Base-by-base conservation (phyloP, 2,797 vertebrate genomes). In the Diplodus sargus region DNA sequence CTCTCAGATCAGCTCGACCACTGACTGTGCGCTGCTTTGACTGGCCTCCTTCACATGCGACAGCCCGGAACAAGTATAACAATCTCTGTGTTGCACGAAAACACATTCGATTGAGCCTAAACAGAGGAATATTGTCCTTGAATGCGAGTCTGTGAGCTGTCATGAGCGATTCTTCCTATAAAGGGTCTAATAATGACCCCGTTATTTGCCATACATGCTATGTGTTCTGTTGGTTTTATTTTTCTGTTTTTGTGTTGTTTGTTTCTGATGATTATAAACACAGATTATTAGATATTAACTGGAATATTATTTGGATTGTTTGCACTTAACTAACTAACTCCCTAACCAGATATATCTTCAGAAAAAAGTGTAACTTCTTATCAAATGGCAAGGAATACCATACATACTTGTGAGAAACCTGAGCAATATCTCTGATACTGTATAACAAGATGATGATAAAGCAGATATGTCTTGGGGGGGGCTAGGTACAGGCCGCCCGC, bases 1-100 rank as follows among this genome's bases (percentile, higher is more conserved):
- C 80, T 88, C 89, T 89, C 88, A 90, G 85, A 92, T 93, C 91
- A 85, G 82, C 84, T 78, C 74, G 22, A 67, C 82, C 87, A 57
- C 86, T 65, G 82, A 72, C 84, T 89, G 91, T 75, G 83, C 67
- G 20, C 76, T 64, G 84, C 87, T 90, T 75, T 82, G 83, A 89
- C 86, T 87, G 87, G 89, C 86, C 86, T 85, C 80, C 81, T 87
- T 91, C 84, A 86, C 61, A 87, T 78, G 81, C 83, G 88, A 88
- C 82, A 84, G 85, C 54, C 69, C 65, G 58, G 85, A 84, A 91
- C 81, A 87, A 87, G 85, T 62, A 86, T 73, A 82, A 67, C 62
- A 73, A 82, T 67, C 39, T 73, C 65, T 51, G n/a, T 10, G 49
- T 74, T 45, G 74, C 59, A 61, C 73, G 49, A 69, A 86, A 87